Evolutionary conservation across 2,888 invertebrate genomes (phyloP).

Genomic region (Phortica magna): DNA sequence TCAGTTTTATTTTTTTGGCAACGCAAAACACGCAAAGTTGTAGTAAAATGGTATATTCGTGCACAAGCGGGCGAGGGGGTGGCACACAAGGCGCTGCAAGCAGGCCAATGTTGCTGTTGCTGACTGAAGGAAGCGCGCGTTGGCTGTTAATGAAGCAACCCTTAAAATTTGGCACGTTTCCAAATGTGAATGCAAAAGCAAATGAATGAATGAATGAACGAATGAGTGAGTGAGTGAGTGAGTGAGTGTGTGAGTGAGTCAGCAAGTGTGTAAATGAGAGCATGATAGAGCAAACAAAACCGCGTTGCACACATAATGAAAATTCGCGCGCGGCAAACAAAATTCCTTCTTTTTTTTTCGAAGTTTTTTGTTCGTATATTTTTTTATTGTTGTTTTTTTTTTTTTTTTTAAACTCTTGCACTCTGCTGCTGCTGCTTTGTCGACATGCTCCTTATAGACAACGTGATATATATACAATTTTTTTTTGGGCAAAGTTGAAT

Average conservation of each 20-base stretch:
- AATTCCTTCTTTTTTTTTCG: constrained; percentile 51
- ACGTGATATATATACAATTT: not conserved
- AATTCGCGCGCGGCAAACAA: constrained; percentile 44
- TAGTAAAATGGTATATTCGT: not conserved
- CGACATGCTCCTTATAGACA: not conserved
- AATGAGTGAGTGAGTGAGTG: constrained; percentile 35
- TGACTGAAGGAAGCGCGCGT: constrained; percentile 35
- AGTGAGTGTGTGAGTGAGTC: constrained; percentile 41
- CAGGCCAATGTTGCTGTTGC: not conserved
- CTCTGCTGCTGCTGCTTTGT: not conserved
- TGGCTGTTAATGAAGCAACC: constrained; percentile 68
- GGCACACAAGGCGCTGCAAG: not conserved
- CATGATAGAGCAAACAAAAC: not conserved
- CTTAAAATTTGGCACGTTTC: constrained; percentile 69
- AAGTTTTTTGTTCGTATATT: constrained; percentile 30
- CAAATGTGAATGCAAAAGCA: constrained; percentile 27
- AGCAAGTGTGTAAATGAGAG: not conserved
- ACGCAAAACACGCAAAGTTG: not conserved
- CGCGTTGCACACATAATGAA: constrained; percentile 39
- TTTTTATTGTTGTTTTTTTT: constrained; percentile 35
- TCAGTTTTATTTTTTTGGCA: constrained; percentile 40
- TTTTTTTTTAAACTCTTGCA: constrained; percentile 39
- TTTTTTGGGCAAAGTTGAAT: constrained; percentile 22
- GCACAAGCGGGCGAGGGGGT: no score
- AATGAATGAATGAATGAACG: constrained; percentile 48